A percentile compares a stretch with the other conserved stretches of the same genome.
Evolutionary conservation across 2,113 vertebrate genomes (phyloP).

Genomic region (Phrynocephalus versicolor): DNA sequence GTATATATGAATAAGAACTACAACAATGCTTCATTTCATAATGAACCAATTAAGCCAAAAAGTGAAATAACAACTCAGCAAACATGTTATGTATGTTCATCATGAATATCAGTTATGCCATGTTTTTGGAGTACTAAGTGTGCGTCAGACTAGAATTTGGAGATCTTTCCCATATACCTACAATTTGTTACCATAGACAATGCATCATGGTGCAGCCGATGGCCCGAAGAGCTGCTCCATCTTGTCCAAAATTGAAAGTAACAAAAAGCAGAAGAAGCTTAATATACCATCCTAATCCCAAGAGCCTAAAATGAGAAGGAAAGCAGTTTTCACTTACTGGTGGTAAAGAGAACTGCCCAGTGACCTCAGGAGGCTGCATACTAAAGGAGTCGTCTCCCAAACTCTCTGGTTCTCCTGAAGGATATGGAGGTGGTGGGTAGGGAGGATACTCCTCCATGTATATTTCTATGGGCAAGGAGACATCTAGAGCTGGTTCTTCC

Average conservation of each 20-base stretch:
- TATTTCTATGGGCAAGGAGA: conserved; percentile 78
- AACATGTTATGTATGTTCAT: accelerated
- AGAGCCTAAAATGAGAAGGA: neutral
- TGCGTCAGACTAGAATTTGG: neutral
- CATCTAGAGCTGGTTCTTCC: conserved; percentile 65
- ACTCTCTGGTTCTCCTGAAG: conserved; percentile 86
- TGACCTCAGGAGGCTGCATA: conserved; percentile 93
- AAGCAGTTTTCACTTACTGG: conserved; percentile 80
- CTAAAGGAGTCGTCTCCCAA: conserved; percentile 84
- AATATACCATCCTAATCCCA: neutral
- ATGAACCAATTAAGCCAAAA: neutral
- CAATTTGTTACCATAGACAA: too few species aligned
- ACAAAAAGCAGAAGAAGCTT: accelerated
- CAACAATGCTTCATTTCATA: neutral
- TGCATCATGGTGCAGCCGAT: neutral
- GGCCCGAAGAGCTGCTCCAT: neutral
- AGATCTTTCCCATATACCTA: too few species aligned
- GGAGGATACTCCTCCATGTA: conserved; percentile 95
- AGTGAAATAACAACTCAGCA: neutral
- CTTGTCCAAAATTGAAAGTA: neutral
- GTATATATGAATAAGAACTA: conserved; percentile 10
- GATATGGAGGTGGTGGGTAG: conserved; percentile 95
- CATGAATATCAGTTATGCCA: neutral
- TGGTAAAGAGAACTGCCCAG: conserved; percentile 89
- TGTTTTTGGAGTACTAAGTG: neutral